These are phyloP conservation scores for Pseudomugil gertrudae DNA, from an alignment of 2,797 vertebrate genomes.

Conservation along the genomic window DNA sequence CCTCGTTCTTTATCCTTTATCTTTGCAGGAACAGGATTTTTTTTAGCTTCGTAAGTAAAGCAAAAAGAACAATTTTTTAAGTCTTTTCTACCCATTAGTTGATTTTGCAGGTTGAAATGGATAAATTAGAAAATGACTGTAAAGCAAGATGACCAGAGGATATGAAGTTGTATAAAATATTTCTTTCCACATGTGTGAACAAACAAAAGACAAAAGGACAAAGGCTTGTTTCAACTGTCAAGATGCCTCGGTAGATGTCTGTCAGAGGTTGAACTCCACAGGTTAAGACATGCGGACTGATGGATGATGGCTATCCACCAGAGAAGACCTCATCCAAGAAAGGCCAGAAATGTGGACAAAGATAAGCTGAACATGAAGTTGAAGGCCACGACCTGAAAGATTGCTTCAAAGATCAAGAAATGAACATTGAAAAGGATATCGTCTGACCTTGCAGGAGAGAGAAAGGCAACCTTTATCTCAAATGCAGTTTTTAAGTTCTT, in stretches of 20 bases:
- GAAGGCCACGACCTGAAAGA: slow-evolving; percentile 45
- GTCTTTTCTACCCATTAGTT: no score
- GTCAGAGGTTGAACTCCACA: slow-evolving; percentile 54
- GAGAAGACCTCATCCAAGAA: slow-evolving; percentile 57
- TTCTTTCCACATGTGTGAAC: slow-evolving; percentile 18
- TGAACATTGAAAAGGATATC: slow-evolving; percentile 14
- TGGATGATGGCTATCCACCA: slow-evolving; percentile 65
- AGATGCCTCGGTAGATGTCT: slow-evolving; percentile 50
- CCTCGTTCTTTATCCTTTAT: not conserved
- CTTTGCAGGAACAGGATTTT: not conserved
- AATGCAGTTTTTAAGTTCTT: slow-evolving; percentile 2
- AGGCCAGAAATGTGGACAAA: slow-evolving; percentile 44
- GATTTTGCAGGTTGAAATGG: not conserved
- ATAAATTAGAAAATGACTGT: not conserved
- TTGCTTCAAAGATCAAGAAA: slow-evolving; percentile 44
- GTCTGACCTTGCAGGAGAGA: slow-evolving; percentile 19
- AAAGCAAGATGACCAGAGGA: not conserved
- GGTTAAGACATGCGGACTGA: slow-evolving; percentile 55
- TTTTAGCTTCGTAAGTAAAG: not conserved
- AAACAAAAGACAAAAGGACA: slow-evolving; percentile 46
- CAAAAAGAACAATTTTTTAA: no score
- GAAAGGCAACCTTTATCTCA: slow-evolving; percentile 2
- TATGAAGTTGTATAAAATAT: not conserved
- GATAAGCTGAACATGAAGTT: slow-evolving; percentile 54
- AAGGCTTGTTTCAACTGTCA: slow-evolving; percentile 50